Evolutionary conservation across 2,888 invertebrate species (phyloP), one percentile per base, ranked within the genome.

Genomic region (Drosophila cognata): DNA sequence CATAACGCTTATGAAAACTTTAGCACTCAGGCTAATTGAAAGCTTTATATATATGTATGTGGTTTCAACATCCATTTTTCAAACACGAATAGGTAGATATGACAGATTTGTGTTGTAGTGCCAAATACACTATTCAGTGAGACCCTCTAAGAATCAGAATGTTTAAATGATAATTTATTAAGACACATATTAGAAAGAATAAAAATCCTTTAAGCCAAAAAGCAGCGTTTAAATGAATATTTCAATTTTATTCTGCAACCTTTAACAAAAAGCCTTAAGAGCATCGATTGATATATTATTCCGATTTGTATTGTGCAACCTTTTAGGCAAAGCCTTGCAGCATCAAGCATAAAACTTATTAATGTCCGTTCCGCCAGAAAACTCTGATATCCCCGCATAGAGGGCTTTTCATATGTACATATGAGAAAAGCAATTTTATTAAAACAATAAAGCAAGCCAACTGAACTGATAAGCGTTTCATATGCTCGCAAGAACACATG

Each of bases 401-500:
- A 4, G 13, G 28, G 38, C 25, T 35, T 46, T 43, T 10, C 46
- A 25, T 46, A 46, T 46, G 25, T 31, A 11, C 50, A 48, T 41
- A 62, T 59, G 58, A 33, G 48, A 66, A 79, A 67, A 65, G 65
- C 77, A 71, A 79, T 79, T 73, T 74, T 73, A 77, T 85, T 71
- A 67, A 85, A 82, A 80, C 60, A 82, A 80, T 71, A 71, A 75
- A 70, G 67, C 60, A 65, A 67, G 52, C 61, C 28, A 57, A 59
- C 61, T 69, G 72, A 79, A 79, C 67, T 70, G 83, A 79, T 86
- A 86, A 84, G 72, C 79, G 56, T 73, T 63, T 74, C 78, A 70
- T 56, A 71, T 69, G 65, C 61, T 71, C 67, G 6, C 41, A 8
- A 41, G 3, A 41, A 7, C 41, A 21, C n/a, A 2, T 5, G 31